phyloP scores from a whole-genome alignment of 2,888 invertebrate genomes.

The Osmoderma eremita region DNA sequence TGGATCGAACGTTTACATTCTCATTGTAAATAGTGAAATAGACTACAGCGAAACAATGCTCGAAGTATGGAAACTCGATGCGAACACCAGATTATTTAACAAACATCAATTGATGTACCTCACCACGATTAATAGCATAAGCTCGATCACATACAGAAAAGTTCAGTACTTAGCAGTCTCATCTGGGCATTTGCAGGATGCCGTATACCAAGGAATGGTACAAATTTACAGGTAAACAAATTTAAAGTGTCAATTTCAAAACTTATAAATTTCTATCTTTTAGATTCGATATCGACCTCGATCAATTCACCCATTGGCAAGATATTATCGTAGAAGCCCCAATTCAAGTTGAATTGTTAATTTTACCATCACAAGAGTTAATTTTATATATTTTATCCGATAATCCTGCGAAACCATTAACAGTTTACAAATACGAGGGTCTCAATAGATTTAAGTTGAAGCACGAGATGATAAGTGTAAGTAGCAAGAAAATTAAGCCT shows the following conservation, averaged over 20 bases:
- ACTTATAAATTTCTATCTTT: conserved; percentile 42
- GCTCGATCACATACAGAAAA: conserved; percentile 51
- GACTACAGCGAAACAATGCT: conserved; percentile 49
- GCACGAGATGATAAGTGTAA: conserved; percentile 50
- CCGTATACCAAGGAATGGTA: conserved; percentile 56
- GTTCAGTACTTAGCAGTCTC: conserved; percentile 57
- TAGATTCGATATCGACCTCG: conserved; percentile 51
- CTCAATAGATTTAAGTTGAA: conserved; percentile 60
- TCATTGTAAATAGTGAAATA: conserved; percentile 47
- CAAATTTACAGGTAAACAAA: conserved; percentile 55
- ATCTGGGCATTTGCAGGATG: conserved; percentile 54
- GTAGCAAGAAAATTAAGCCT: conserved; percentile 49
- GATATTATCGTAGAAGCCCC: conserved; percentile 58
- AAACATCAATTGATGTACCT: conserved; percentile 54
- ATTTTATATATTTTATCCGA: conserved; percentile 62
- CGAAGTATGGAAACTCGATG: conserved; percentile 55
- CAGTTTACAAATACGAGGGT: conserved; percentile 63
- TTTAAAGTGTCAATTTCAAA: neutral
- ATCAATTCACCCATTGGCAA: conserved; percentile 59
- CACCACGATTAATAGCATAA: conserved; percentile 53
- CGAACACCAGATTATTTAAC: conserved; percentile 49
- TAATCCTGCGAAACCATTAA: conserved; percentile 59
- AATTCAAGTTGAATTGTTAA: conserved; percentile 59
- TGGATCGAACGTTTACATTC: conserved; percentile 47
- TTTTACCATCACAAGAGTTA: conserved; percentile 63